Base-by-base conservation (phyloP, 2,888 invertebrate species). In the Psylliodes chrysocephalus region DNA sequence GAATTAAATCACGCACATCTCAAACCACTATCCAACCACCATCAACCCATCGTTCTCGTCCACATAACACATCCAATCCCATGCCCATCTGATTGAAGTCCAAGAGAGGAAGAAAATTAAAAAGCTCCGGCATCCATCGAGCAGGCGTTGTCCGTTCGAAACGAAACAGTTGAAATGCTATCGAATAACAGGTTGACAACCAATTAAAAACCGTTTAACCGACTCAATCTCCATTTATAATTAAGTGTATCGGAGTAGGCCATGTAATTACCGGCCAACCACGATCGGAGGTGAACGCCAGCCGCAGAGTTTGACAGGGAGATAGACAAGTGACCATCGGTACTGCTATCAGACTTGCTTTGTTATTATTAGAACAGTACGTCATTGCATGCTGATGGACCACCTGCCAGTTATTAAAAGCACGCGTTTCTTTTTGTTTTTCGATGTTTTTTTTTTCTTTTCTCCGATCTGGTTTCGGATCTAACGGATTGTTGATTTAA, bases 151-250 rank as follows among this genome's bases (percentile, higher is more conserved):
- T 57, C 28, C 40, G 59, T 59, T 47, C 42, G 35, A 49, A 47
- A 51, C 55, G 62, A 60, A 62, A 60, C 63, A 61, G 66, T 66
- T 67, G 66, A 64, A 67, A 66, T 63, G 63, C 56, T 71, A 79
- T 78, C 78, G 76, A 74, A 74, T 74, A 78, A 77, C 77, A 76
- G 77, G 79, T 79, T 79, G 79, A 79, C 79, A 79, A 77, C 80
- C 80, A 80, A 80, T 80, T 80, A 80, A 80, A 80, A 80, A 80
- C 76, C 78, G 77, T 80, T 80, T 79, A 79, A 77, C 77, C 75
- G 71, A 68, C 70, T 74, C 76, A 75, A 79, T 78, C 77, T 77
- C 75, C 78, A 74, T 77, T 78, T 79, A 77, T 80, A 80, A 80
- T 80, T 79, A 80, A 76, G 79, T 79, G 78, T 79, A 79, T 80